Percentiles rank a stretch among this genome's conserved stretches.
phyloP scores from a whole-genome alignment of 2,797 vertebrate species.

The Eulemur rubriventer region DNA sequence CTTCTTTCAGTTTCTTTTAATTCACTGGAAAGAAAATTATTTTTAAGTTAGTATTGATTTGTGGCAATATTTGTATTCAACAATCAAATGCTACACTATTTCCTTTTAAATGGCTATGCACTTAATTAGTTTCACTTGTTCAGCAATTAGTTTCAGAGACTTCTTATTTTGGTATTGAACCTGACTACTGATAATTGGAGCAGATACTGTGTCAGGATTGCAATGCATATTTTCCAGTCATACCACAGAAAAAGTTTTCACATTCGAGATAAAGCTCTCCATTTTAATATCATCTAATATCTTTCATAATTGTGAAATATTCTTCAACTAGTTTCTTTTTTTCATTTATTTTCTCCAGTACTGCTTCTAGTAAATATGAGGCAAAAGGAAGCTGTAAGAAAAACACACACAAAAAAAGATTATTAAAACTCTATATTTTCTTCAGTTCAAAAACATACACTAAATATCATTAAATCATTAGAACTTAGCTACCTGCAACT shows the following conservation, averaged over 20 bases:
- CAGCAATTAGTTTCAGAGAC: constrained; percentile 77
- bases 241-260: constrained; percentile 52
- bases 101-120: constrained; percentile 69
- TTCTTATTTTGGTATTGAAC: constrained; percentile 75
- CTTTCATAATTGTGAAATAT: constrained; percentile 89
- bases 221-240: constrained; percentile 53
- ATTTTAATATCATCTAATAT: constrained; percentile 79
- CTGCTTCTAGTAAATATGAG: constrained; percentile 91
- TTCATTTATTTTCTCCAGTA: constrained; percentile 95
- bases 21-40: constrained; percentile 74
- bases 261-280: constrained; percentile 32
- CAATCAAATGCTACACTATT: constrained; percentile 75
- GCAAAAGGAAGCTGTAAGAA: constrained; percentile 93
- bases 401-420: constrained; percentile 80
- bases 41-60: constrained; percentile 77
- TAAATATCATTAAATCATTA: constrained; percentile 79
- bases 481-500: constrained; percentile 81
- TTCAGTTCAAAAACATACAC: constrained; percentile 75
- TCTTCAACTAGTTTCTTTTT: constrained; percentile 93
- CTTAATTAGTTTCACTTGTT: constrained; percentile 80
- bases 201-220: constrained; percentile 49
- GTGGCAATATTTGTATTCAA: constrained; percentile 76
- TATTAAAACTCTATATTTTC: constrained; percentile 76
- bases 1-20: constrained; percentile 55
- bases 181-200: constrained; percentile 67